Evolutionary conservation across 1,140 invertebrate genomes (phyloP), one percentile per base, ranked within the genome.

Genomic region (Pseudoatta argentina): DNA sequence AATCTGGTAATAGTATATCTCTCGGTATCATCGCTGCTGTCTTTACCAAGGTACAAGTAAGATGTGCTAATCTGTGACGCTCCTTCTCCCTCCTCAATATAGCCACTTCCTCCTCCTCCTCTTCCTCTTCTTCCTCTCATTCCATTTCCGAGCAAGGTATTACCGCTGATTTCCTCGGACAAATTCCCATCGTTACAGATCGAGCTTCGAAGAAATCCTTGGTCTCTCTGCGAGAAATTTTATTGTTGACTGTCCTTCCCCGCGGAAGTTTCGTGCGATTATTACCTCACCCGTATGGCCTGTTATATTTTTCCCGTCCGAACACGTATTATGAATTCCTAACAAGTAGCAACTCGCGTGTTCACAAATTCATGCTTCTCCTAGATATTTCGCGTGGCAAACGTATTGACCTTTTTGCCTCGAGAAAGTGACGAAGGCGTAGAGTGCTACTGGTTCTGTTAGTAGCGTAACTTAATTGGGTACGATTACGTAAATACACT

Each of bases 1-100:
- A 93, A 92, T 87, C 88, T 87, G 86, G 87, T 92, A 93, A 93
- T 92, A 90, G 89, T 73, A 87, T 89, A 91, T 94, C 92, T 91
- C 87, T 76, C 61, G 88, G 91, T 73, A 34, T 86, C 75, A 79
- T 89, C 85, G 57, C 73, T 27, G 67, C 48, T 76, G 66, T 73
- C 61, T 57, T 88, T 72, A 79, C 44, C 69, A 34, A 53, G 57
- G 34, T 57, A 27, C 27, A 71, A 86, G 69, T 71, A 61, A 75
- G 53, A 81, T 59, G 67, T 53, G 30, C 55, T 87, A 83, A 88
- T 87, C 64, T 57, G 30, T 51, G 44, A 82, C 55, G 55, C 59
- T 77, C 59, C 66, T 55, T 87, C n/a, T 71, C 21, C 30, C 27
- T 66, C n/a, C 53, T 12, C 53, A 6, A 59, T 14, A 44, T 14